A percentile compares a stretch with the other conserved stretches of the same genome.
Evolutionary conservation across 2,113 vertebrate species (phyloP).

Genomic region (Elephas maximus): DNA sequence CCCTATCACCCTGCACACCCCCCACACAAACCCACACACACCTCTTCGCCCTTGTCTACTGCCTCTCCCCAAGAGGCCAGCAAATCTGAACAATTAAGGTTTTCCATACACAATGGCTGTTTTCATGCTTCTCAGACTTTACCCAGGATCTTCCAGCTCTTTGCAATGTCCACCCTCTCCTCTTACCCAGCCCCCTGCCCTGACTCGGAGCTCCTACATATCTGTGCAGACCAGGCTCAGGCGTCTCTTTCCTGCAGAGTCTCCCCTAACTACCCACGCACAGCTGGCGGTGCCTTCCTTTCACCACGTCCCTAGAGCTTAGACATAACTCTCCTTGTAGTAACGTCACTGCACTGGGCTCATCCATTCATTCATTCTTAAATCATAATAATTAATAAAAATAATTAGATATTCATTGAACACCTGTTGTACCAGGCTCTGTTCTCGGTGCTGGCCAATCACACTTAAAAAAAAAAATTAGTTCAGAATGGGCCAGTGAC

Average conservation of each 20-base stretch:
- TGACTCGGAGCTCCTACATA: background rate
- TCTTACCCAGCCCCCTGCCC: background rate
- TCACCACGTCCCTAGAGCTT: background rate
- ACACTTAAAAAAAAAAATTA: background rate
- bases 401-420: background rate
- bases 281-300: background rate
- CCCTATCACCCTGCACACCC: background rate
- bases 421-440: background rate
- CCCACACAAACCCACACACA: background rate
- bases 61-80: background rate
- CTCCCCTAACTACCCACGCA: background rate
- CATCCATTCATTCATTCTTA: background rate
- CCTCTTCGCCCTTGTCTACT: background rate
- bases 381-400: background rate
- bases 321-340: background rate
- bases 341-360: fast-evolving
- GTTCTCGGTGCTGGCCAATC: background rate
- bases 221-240: background rate
- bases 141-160: background rate
- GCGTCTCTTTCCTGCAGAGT: background rate
- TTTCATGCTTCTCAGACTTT: background rate
- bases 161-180: no score
- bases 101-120: background rate
- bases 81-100: fast-evolving
- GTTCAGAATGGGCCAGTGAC: background rate